Percentiles rank a stretch among this genome's conserved stretches.
These are phyloP conservation scores for Terebella lapidaria DNA, from an alignment of 2,888 invertebrate species.

Conservation along the genomic window DNA sequence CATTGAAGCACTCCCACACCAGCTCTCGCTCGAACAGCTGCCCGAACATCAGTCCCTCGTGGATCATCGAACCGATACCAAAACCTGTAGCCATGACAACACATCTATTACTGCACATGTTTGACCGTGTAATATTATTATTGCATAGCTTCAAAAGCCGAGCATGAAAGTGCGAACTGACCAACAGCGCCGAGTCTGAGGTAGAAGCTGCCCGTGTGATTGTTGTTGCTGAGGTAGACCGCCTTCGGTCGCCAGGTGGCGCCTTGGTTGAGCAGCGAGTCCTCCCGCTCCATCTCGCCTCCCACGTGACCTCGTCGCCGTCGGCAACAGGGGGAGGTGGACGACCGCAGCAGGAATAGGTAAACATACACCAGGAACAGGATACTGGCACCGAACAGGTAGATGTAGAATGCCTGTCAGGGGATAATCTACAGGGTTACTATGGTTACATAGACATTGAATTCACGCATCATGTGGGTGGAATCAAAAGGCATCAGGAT, in stretches of 20 bases:
- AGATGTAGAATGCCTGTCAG: conserved; percentile 46
- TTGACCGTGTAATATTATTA: background rate
- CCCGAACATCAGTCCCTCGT: conserved; percentile 91
- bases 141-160: background rate
- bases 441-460: too few relatives aligned
- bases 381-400: conserved; percentile 38
- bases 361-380: conserved; percentile 44
- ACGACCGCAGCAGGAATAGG: conserved; percentile 32
- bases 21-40: conserved; percentile 87
- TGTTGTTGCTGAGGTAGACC: conserved; percentile 7
- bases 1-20: conserved; percentile 81
- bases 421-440: too few relatives aligned
- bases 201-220: conserved; percentile 46
- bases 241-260: background rate
- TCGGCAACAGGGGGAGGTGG: background rate
- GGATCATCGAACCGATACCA: conserved; percentile 94
- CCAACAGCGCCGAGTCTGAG: conserved; percentile 43
- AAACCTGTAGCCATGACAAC: conserved; percentile 66
- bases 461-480: too few relatives aligned
- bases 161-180: conserved; percentile 11
- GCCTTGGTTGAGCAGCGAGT: background rate
- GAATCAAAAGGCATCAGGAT: too few relatives aligned
- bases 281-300: background rate
- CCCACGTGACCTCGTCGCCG: background rate
- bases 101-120: background rate